phyloP scores from a whole-genome alignment of 2,797 vertebrate genomes.

The Coranthus polyacanthus region DNA sequence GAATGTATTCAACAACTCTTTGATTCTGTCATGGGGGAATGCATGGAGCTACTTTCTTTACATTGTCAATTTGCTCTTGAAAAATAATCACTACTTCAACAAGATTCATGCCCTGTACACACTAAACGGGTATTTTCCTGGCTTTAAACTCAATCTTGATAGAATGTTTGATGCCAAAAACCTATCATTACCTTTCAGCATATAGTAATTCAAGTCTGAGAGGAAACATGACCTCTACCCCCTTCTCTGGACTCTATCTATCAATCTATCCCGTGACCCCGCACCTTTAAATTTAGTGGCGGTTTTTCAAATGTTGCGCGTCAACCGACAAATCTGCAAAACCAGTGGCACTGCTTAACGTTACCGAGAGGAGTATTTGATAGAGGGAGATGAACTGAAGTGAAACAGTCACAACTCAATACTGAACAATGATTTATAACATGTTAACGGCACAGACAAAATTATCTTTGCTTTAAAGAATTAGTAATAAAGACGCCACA shows the following conservation, averaged over 20 bases:
- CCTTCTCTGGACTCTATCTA: too few relatives aligned
- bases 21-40: too few relatives aligned
- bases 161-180: too few relatives aligned
- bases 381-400: neutral
- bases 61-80: neutral
- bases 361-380: neutral
- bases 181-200: too few relatives aligned
- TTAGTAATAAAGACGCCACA: neutral
- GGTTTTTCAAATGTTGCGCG: too few relatives aligned
- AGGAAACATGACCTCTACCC: too few relatives aligned
- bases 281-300: too few relatives aligned
- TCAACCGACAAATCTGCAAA: constrained; percentile 15
- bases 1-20: too few relatives aligned
- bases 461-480: neutral
- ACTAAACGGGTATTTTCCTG: neutral
- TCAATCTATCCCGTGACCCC: too few relatives aligned
- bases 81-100: constrained; percentile 45
- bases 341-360: constrained; percentile 2
- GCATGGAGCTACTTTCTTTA: constrained; percentile 15
- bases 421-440: neutral
- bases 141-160: too few relatives aligned
- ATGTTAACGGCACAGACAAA: neutral
- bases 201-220: too few relatives aligned
- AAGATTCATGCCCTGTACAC: constrained; percentile 13
- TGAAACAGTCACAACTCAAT: neutral